Evolutionary conservation across 2,113 vertebrate genomes (phyloP).

Genomic region (Ardeotis arabs): DNA sequence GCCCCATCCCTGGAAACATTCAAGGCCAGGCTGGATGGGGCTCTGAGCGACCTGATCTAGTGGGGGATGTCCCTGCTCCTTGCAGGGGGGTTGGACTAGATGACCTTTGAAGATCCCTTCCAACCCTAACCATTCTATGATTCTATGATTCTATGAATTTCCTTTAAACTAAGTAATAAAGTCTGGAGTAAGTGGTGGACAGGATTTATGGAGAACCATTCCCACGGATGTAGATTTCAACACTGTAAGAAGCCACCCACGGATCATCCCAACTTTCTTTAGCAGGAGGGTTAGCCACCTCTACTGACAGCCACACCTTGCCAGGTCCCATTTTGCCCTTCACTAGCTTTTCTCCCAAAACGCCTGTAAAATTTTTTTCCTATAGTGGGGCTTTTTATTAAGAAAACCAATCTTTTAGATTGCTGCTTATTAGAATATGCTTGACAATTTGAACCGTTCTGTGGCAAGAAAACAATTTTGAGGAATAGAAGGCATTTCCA

Average conservation of each 20-base stretch:
- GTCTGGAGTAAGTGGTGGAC: not conserved
- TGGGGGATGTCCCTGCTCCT: no score
- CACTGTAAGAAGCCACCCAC: not conserved
- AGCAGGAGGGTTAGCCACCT: not conserved
- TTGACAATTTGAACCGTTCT: not conserved
- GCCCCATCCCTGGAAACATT: no score
- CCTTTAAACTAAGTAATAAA: not conserved
- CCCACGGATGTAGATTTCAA: not conserved
- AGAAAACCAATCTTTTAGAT: not conserved
- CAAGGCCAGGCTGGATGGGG: no score
- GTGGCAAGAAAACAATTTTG: not conserved
- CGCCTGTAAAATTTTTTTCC: fast-evolving
- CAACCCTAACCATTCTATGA: no score
- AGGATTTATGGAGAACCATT: not conserved
- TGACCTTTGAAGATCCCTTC: no score
- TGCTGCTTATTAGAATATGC: not conserved
- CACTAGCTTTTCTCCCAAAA: not conserved
- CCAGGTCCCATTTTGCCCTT: not conserved
- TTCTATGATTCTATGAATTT: no score
- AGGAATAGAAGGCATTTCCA: not conserved
- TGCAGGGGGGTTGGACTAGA: no score
- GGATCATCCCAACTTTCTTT: not conserved
- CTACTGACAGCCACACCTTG: not conserved
- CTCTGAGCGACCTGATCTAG: no score
- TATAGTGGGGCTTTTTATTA: not conserved